Evolutionary conservation across 2,113 vertebrate species (phyloP).

Genomic region (Xenopus borealis): DNA sequence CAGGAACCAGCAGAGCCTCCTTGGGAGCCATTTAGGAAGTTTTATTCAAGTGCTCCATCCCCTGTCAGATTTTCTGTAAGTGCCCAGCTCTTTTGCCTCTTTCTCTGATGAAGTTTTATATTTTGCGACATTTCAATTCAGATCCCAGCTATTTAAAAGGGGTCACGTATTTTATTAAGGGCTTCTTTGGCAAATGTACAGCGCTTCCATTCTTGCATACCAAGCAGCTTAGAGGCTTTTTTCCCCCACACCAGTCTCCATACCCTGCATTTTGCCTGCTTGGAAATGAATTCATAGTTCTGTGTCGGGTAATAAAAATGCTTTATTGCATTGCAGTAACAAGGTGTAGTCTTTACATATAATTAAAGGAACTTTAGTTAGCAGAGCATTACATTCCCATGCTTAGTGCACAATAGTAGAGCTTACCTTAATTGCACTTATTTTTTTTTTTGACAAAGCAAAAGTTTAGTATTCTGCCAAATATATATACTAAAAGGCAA

Average conservation of each 20-base stretch:
- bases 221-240: not conserved
- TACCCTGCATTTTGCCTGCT: not conserved
- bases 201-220: not conserved
- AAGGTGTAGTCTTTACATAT: not conserved
- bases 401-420: too few relatives aligned
- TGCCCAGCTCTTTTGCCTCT: constrained; percentile 19
- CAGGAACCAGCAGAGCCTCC: constrained; percentile 17
- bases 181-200: not conserved
- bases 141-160: constrained; percentile 15
- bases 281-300: constrained; percentile 1
- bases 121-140: constrained; percentile 18
- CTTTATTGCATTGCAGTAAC: not conserved
- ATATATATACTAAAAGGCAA: too few relatives aligned
- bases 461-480: too few relatives aligned
- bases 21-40: constrained; percentile 30
- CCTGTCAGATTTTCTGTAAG: not conserved
- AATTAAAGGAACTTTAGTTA: too few relatives aligned
- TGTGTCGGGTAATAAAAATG: not conserved
- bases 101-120: constrained; percentile 31
- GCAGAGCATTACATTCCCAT: too few relatives aligned
- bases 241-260: not conserved
- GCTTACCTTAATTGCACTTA: too few relatives aligned
- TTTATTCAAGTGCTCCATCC: constrained; percentile 44
- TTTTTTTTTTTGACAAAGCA: too few relatives aligned
- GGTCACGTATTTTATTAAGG: constrained; percentile 21